Evolutionary conservation across 2,888 invertebrate genomes (phyloP).

Genomic region (Hololepta plana): DNA sequence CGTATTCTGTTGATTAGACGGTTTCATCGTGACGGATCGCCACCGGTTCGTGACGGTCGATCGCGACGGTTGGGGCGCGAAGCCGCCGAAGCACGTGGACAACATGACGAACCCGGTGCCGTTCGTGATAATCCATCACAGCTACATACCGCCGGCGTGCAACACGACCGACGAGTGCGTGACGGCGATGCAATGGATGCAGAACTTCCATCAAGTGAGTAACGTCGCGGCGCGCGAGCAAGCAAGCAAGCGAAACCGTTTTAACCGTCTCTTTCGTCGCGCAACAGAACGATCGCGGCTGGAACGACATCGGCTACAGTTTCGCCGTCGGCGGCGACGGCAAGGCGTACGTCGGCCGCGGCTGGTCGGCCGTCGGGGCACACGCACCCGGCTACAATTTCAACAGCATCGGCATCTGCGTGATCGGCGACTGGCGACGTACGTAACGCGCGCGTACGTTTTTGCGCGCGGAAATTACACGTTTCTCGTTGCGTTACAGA

Average conservation of each 20-base stretch:
- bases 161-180: conserved; percentile 32
- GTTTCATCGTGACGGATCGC: conserved; percentile 8
- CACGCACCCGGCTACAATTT: conserved; percentile 51
- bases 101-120: conserved; percentile 38
- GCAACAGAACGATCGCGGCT: conserved; percentile 28
- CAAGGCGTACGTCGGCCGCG: conserved; percentile 48
- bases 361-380: conserved; percentile 50
- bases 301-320: conserved; percentile 55
- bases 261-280: no score
- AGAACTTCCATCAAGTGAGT: conserved; percentile 37
- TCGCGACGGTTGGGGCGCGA: conserved; percentile 41
- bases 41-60: conserved; percentile 19
- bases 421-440: conserved; percentile 59
- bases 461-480: no score
- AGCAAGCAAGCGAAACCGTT: no score
- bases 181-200: conserved; percentile 44
- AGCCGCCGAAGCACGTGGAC: conserved; percentile 26
- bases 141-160: conserved; percentile 44
- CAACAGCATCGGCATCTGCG: conserved; percentile 48
- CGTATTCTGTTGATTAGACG: conserved; percentile 5
- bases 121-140: conserved; percentile 55
- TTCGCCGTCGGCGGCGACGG: conserved; percentile 60
- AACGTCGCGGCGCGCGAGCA: no score
- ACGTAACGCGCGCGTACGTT: conserved; percentile 22
- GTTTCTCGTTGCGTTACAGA: conserved; percentile 28